Percentiles rank a stretch among this genome's conserved stretches.
Conservation (phyloP, 1,140 invertebrate species). For the Plodia interpunctella region DNA sequence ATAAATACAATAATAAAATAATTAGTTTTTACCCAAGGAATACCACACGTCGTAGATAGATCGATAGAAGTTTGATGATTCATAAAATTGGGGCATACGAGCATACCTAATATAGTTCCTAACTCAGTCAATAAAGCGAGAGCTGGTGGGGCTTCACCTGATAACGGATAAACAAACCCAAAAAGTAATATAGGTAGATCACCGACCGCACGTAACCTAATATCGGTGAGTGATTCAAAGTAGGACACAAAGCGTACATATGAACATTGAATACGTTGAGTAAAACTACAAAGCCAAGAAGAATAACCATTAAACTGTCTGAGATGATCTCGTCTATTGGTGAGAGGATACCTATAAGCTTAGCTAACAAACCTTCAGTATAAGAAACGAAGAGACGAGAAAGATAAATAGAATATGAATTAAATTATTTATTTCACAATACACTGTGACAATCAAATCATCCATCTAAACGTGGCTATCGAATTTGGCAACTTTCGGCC, state of each 20-base stretch:
- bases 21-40: too few species aligned
- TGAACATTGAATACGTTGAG: background rate
- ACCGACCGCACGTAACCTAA: conserved; percentile 1
- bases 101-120: too few species aligned
- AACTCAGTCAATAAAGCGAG: background rate
- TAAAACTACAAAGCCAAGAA: background rate
- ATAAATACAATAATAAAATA: background rate
- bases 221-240: conserved; percentile 2
- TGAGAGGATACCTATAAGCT: too few species aligned
- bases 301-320: background rate
- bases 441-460: too few species aligned
- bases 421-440: too few species aligned
- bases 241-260: background rate
- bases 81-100: too few species aligned
- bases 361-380: background rate
- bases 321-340: background rate
- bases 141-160: background rate
- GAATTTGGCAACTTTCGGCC: too few species aligned
- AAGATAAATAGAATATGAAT: too few species aligned
- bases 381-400: too few species aligned
- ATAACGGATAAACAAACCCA: background rate
- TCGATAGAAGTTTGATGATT: too few species aligned
- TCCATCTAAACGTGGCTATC: too few species aligned
- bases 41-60: too few species aligned
- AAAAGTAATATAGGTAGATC: conserved; percentile 1